Evolutionary conservation across 2,888 invertebrate genomes (phyloP).

Genomic region (Lasioglossum figueresi): DNA sequence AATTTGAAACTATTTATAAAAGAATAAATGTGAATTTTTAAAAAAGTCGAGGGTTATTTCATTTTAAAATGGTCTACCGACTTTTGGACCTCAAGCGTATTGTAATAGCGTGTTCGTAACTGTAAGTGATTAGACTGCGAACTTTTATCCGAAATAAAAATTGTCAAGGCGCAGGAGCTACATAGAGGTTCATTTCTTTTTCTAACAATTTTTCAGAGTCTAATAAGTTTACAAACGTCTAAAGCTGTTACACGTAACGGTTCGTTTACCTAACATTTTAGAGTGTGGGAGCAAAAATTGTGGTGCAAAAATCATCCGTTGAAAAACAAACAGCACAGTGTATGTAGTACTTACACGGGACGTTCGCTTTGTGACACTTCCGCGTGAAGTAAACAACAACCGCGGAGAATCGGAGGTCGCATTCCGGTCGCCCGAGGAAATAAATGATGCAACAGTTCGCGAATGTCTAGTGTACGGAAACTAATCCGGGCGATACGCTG

Average conservation of each 20-base stretch:
- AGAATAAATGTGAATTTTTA: background rate
- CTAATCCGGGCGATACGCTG: conserved; percentile 40
- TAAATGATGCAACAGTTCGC: conserved; percentile 35
- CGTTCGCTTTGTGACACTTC: background rate
- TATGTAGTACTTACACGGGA: no score
- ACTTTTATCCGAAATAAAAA: no score
- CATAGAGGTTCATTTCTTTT: no score
- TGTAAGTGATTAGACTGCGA: no score
- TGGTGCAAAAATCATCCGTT: background rate
- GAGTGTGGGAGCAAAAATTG: background rate
- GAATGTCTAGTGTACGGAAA: conserved; percentile 13
- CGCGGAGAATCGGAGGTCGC: conserved; percentile 16
- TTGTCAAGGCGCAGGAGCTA: no score
- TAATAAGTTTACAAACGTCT: no score
- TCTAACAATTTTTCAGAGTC: background rate
- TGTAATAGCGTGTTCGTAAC: no score
- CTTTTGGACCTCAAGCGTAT: no score
- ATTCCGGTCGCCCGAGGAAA: conserved; percentile 27
- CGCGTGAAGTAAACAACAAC: background rate
- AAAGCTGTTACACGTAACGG: no score
- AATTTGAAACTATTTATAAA: background rate
- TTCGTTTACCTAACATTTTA: background rate
- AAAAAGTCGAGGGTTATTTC: no score
- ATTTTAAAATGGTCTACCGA: no score
- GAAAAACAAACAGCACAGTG: background rate